phyloP scores from a whole-genome alignment of 1,140 invertebrate species.

The Eulimnadia texana region DNA sequence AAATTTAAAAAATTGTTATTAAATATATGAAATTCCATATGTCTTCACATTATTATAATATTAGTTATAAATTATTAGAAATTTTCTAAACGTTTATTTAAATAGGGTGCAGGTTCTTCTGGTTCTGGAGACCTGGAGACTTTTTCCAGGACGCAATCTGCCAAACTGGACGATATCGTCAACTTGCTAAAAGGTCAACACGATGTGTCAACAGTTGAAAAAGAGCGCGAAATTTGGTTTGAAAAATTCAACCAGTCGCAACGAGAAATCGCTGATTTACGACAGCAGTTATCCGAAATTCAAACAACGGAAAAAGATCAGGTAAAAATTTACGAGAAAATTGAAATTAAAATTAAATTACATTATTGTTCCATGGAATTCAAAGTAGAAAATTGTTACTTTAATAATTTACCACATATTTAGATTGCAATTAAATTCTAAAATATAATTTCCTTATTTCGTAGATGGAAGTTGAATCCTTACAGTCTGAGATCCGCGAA shows the following conservation, averaged over 20 bases:
- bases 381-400: too few species aligned
- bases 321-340: neutral
- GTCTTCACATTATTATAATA: too few species aligned
- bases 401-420: too few species aligned
- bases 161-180: neutral
- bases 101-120: too few species aligned
- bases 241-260: neutral
- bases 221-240: neutral
- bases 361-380: neutral
- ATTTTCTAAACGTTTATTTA: too few species aligned
- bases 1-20: too few species aligned
- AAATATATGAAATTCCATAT: too few species aligned
- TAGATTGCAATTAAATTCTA: too few species aligned
- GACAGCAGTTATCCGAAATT: neutral
- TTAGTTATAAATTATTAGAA: too few species aligned
- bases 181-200: neutral
- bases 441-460: neutral
- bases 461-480: neutral
- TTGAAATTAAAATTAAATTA: neutral
- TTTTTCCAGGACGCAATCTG: neutral
- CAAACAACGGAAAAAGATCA: neutral
- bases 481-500: neutral
- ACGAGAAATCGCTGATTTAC: neutral
- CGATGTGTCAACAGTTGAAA: neutral
- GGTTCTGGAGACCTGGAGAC: neutral